Base-by-base conservation (phyloP, 2,113 vertebrate genomes). In the Picathartes gymnocephalus region DNA sequence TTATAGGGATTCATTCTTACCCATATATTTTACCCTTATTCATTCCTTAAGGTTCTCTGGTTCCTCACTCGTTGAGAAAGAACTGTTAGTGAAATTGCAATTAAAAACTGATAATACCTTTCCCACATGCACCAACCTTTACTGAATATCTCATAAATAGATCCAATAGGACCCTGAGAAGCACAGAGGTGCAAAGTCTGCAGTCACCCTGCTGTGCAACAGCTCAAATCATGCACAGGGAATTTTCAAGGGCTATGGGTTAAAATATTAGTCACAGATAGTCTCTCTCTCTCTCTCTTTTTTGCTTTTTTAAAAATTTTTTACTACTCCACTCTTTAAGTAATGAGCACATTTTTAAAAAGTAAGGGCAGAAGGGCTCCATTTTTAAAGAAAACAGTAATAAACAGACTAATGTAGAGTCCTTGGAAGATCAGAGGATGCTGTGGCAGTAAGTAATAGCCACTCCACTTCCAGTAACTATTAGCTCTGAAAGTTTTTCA, bases 351-450 rank as follows among this genome's bases (percentile, higher is more conserved):
- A 71, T n/a, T 7, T 23, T 47, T 3, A 16, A 69, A 72, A 79
- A 57, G 3, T 17, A 42, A 18, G 6, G 27, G 24, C 57, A 82
- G 31, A 80, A 53, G 50, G 31, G 13, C 27, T 81, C 33, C 1
- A 39, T 80, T 88, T 86, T 86, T 35, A 93, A 93, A 88, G 54
- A 66, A 88, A 95, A 83, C 50, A 33, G 88, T 76, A 73, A 60
- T 90, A 90, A 93, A 93, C 58, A 93, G 44, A 68, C 27, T 44
- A 24, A 64, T 48, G 23, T 33, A 68, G 27, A 31, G 64, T 39
- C 5, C 0, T 4, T 4, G 76, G 42, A 83, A 95, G 71, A 92
- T 90, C 86, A 94, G 91, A 96, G 47, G 27, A 71, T 47, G 23
- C 53, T 25, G 35, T 92, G 62, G n/a, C 85, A 93, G 48, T 93